A percentile compares a stretch with the other conserved stretches of the same genome.
Evolutionary conservation across 2,888 invertebrate genomes (phyloP).

Genomic region (Prosopocoilus inquinatus): DNA sequence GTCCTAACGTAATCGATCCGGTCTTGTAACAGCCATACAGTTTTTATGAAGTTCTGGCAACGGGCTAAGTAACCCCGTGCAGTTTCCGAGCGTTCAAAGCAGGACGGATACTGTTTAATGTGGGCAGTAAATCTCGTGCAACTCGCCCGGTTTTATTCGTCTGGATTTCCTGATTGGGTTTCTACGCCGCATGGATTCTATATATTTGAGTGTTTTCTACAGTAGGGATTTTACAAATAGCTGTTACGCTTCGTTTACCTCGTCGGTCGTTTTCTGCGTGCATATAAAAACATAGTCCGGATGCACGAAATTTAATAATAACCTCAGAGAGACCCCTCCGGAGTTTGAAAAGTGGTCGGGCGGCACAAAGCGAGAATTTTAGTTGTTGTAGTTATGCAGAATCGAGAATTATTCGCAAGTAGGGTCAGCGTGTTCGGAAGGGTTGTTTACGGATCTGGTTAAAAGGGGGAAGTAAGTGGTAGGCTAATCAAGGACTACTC

Average conservation of each 20-base stretch:
- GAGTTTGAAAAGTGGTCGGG: too few species aligned
- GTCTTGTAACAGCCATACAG: background rate
- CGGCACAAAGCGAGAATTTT: too few species aligned
- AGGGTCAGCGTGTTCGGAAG: too few species aligned
- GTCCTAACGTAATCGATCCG: background rate
- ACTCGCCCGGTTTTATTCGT: conserved; percentile 28
- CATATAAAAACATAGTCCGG: background rate
- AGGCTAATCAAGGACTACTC: too few species aligned
- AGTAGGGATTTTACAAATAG: conserved; percentile 22
- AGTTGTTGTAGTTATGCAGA: too few species aligned
- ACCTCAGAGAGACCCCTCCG: too few species aligned
- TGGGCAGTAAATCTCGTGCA: conserved; percentile 31
- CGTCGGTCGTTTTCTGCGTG: background rate
- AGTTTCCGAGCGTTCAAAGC: conserved; percentile 19
- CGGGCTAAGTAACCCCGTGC: conserved; percentile 15
- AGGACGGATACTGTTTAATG: conserved; percentile 23
- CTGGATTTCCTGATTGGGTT: conserved; percentile 33
- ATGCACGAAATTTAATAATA: too few species aligned
- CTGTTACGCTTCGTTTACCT: background rate
- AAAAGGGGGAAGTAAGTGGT: too few species aligned
- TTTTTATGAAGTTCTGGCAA: conserved; percentile 1
- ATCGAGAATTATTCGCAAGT: too few species aligned
- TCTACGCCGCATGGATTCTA: conserved; percentile 29
- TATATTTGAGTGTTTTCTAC: conserved; percentile 28
- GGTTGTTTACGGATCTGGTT: too few species aligned